These are phyloP conservation scores for Sepioteuthis lessoniana DNA, from an alignment of 2,888 invertebrate genomes.

Conservation along the genomic window DNA sequence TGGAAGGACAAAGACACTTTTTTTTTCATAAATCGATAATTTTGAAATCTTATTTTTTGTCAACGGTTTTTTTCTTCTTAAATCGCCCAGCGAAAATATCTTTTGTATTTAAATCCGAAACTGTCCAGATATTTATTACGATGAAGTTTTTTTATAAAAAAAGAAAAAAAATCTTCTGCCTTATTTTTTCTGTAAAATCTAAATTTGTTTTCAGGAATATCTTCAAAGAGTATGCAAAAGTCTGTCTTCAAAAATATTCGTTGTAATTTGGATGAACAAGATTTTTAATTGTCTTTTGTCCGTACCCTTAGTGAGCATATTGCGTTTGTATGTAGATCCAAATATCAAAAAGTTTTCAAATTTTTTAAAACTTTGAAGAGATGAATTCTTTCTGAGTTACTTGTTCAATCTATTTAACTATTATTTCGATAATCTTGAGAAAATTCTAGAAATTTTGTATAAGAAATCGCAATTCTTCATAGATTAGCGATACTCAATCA, in stretches of 20 bases:
- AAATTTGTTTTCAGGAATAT: too few species aligned
- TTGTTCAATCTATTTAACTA: neutral
- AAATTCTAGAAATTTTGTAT: neutral
- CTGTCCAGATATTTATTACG: slow-evolving; percentile 33
- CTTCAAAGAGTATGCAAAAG: neutral
- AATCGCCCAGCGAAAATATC: neutral
- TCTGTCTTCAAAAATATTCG: neutral
- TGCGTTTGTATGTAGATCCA: neutral
- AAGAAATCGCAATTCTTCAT: too few species aligned
- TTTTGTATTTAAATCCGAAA: slow-evolving; percentile 14
- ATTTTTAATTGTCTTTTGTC: too few species aligned
- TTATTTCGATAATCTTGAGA: neutral
- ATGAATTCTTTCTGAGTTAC: neutral
- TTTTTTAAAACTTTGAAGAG: too few species aligned
- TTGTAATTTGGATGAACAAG: neutral
- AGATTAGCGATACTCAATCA: too few species aligned
- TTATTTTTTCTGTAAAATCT: neutral
- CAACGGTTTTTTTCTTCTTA: slow-evolving; percentile 15
- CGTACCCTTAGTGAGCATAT: too few species aligned
- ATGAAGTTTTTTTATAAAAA: slow-evolving; percentile 25
- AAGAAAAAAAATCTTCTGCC: neutral
- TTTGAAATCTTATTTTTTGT: neutral
- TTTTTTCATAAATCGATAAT: neutral
- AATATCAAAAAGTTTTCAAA: too few species aligned
- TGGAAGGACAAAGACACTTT: neutral